phyloP scores from a whole-genome alignment of 2,113 vertebrate species.

The Phycodurus eques region DNA sequence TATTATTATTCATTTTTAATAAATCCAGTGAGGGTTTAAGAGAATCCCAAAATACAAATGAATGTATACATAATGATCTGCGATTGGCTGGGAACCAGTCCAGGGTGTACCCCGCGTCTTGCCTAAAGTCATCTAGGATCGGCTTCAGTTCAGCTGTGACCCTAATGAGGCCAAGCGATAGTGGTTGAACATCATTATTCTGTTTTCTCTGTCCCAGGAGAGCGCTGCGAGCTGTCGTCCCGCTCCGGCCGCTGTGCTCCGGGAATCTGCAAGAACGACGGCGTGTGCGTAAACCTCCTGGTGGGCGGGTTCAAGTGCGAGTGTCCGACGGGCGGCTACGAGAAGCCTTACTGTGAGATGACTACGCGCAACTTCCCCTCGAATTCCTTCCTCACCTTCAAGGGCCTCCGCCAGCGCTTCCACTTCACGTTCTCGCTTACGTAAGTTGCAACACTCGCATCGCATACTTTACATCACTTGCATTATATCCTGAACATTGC shows the following conservation, averaged over 20 bases:
- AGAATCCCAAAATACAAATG: no score
- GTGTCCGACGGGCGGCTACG: constrained; percentile 83
- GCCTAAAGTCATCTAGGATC: no score
- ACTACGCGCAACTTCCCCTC: constrained; percentile 89
- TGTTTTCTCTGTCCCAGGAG: constrained; percentile 69
- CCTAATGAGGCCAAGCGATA: background rate
- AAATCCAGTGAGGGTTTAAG: background rate
- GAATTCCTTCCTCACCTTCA: constrained; percentile 89
- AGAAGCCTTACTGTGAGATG: constrained; percentile 91
- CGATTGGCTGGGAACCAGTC: no score
- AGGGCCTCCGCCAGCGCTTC: constrained; percentile 90
- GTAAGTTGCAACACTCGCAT: constrained; percentile 71
- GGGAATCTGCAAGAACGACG: constrained; percentile 86
- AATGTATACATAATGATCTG: no score
- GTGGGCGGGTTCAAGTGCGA: constrained; percentile 92
- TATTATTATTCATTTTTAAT: no score
- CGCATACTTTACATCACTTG: background rate
- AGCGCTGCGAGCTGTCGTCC: constrained; percentile 84
- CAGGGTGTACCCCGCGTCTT: no score
- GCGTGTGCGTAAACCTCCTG: constrained; percentile 88
- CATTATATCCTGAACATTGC: background rate
- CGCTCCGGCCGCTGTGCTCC: constrained; percentile 83
- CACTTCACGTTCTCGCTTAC: constrained; percentile 91
- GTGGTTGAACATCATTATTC: constrained; percentile 22
- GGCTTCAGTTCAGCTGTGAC: background rate